These are phyloP conservation scores for Grallaria varia DNA, from an alignment of 2,113 vertebrate species.

Conservation along the genomic window DNA sequence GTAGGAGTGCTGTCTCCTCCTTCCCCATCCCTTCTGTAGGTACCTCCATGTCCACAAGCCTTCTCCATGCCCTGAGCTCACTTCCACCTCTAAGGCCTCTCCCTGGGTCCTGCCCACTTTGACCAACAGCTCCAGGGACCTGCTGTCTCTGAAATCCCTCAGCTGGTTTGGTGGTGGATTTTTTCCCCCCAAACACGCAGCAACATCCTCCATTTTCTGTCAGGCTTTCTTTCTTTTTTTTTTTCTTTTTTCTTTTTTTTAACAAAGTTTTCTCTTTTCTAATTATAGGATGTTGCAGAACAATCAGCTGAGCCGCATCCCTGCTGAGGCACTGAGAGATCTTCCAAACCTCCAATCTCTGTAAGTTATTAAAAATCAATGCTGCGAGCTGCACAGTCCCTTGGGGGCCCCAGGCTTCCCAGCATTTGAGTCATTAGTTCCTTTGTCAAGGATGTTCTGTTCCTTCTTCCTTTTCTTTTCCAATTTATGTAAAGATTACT, in stretches of 20 bases:
- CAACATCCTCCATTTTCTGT: background rate
- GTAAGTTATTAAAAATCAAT: constrained; percentile 79
- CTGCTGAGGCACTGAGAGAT: constrained; percentile 87
- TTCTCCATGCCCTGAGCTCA: background rate
- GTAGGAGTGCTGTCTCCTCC: background rate
- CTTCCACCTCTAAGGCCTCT: background rate
- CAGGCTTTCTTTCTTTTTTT: background rate
- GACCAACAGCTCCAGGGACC: background rate
- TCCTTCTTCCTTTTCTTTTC: constrained; percentile 27
- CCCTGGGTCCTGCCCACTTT: background rate
- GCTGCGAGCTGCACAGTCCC: background rate
- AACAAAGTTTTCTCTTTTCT: constrained; percentile 26
- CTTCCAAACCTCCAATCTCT: constrained; percentile 92
- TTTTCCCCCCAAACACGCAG: background rate
- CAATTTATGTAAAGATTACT: constrained; percentile 16
- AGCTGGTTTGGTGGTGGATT: background rate
- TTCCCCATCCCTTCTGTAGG: background rate
- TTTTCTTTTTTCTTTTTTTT: background rate
- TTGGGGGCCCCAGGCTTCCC: constrained; percentile 7
- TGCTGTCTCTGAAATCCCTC: background rate
- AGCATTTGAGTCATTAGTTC: constrained; percentile 32
- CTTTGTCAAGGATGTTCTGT: constrained; percentile 39
- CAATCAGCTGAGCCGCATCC: constrained; percentile 87
- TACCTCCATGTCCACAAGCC: background rate
- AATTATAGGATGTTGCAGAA: constrained; percentile 92